A percentile compares a stretch with the other conserved stretches of the same genome.
phyloP scores from a whole-genome alignment of 2,113 vertebrate genomes.

The Poeciliopsis occidentalis region DNA sequence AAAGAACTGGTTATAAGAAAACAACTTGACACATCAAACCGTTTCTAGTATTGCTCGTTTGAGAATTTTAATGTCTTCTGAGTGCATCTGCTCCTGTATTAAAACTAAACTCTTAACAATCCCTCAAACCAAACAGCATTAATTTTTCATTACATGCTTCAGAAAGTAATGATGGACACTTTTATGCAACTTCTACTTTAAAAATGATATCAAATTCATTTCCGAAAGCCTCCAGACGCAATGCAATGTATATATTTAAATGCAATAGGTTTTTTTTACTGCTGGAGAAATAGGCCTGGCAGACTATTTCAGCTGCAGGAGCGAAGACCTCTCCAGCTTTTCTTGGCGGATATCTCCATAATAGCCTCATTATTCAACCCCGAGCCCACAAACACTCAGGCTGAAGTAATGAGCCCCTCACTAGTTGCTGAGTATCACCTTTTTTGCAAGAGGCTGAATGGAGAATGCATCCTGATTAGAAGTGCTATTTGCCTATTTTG shows the following conservation, averaged over 20 bases:
- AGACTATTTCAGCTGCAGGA: conserved; percentile 53
- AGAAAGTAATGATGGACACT: conserved; percentile 29
- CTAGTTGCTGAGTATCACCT: conserved; percentile 73
- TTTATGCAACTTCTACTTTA: conserved; percentile 32
- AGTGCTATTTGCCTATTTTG: conserved; percentile 47
- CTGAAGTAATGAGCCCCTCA: conserved; percentile 76
- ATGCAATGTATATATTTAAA: conserved; percentile 21
- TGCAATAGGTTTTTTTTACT: conserved; percentile 47
- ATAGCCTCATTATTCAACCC: conserved; percentile 81
- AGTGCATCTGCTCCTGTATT: conserved; percentile 2
- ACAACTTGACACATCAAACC: conserved; percentile 14
- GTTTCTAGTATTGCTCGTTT: conserved; percentile 17
- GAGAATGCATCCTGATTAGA: conserved; percentile 66
- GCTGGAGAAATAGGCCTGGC: conserved; percentile 43
- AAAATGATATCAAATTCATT: conserved; percentile 43
- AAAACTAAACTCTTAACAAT: conserved; percentile 23
- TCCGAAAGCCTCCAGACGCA: conserved; percentile 12
- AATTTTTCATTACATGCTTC: conserved; percentile 46
- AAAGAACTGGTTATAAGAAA: conserved; percentile 24
- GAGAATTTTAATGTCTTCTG: conserved; percentile 4
- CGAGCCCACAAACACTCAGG: conserved; percentile 61
- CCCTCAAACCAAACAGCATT: conserved; percentile 36
- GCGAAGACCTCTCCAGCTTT: conserved; percentile 59
- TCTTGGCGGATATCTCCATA: conserved; percentile 77
- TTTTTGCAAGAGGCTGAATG: conserved; percentile 58